phyloP scores from a whole-genome alignment of 2,888 invertebrate species.

The Aquatica leii region DNA sequence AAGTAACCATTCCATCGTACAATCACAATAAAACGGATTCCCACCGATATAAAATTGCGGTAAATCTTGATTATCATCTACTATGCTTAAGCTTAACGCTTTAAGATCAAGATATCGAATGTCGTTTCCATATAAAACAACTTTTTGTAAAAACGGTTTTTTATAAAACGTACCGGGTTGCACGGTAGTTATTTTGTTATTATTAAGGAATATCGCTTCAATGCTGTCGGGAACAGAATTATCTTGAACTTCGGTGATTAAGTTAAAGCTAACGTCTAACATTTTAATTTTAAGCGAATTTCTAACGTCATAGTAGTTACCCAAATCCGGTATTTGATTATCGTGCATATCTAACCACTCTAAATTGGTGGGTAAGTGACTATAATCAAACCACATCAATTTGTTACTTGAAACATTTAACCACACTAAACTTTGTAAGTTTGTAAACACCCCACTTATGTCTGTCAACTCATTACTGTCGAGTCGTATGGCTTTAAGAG shows the following conservation, averaged over 20 bases:
- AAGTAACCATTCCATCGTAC: constrained; percentile 87
- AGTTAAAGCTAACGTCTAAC: constrained; percentile 80
- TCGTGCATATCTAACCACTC: constrained; percentile 85
- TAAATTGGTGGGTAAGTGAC: constrained; percentile 76
- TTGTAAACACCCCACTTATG: constrained; percentile 80
- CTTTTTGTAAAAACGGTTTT: constrained; percentile 76
- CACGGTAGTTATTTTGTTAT: constrained; percentile 76
- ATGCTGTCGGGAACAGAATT: constrained; percentile 77
- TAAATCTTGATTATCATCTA: constrained; percentile 72
- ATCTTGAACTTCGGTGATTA: constrained; percentile 72
- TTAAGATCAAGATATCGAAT: constrained; percentile 76
- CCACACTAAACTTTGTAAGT: constrained; percentile 78
- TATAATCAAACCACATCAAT: constrained; percentile 82
- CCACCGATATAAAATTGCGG: constrained; percentile 82
- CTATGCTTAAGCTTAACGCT: constrained; percentile 73
- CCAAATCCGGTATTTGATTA: constrained; percentile 78
- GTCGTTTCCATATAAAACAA: constrained; percentile 78
- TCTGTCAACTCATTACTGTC: constrained; percentile 82
- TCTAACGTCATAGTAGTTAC: constrained; percentile 75
- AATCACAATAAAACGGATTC: constrained; percentile 87
- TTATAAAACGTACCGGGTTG: constrained; percentile 75
- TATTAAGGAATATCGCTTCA: constrained; percentile 75
- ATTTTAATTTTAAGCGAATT: constrained; percentile 74
- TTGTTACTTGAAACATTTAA: constrained; percentile 83
- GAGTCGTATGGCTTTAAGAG: constrained; percentile 77